Conservation (phyloP, 2,797 vertebrate genomes). For the Hoplostethus mediterraneus region DNA sequence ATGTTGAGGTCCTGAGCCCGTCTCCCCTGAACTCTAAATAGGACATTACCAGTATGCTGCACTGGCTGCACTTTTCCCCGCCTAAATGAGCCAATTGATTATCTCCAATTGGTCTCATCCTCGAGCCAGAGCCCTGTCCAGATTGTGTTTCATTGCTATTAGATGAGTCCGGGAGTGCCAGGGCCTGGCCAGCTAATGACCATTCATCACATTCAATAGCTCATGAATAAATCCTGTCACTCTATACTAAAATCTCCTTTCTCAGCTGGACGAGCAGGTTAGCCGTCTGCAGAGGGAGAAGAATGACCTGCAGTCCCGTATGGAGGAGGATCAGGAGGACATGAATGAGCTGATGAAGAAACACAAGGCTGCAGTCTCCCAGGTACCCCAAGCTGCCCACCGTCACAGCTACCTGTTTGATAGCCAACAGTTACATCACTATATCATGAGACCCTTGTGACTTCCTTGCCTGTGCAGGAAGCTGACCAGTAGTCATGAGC, state of each 20-base stretch:
- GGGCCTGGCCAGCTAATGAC: constrained; percentile 69
- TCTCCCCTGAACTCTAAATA: constrained; percentile 63
- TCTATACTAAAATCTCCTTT: constrained; percentile 47
- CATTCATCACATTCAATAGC: constrained; percentile 79
- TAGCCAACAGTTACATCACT: constrained; percentile 6
- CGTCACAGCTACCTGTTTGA: constrained; percentile 6
- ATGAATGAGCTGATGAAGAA: constrained; percentile 99
- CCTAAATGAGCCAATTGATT: constrained; percentile 84
- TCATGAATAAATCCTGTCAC: constrained; percentile 76
- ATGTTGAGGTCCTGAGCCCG: constrained; percentile 57
- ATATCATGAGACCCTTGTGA: background rate
- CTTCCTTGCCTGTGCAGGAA: background rate
- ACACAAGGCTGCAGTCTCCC: constrained; percentile 95
- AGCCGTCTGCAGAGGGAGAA: constrained; percentile 97
- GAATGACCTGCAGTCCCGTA: constrained; percentile 95
- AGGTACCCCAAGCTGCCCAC: constrained; percentile 81
- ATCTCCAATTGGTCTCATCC: constrained; percentile 79
- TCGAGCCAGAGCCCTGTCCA: constrained; percentile 70
- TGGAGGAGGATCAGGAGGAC: constrained; percentile 99
- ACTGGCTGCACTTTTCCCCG: constrained; percentile 66
- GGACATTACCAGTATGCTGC: constrained; percentile 73
- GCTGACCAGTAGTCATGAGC: background rate
- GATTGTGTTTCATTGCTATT: constrained; percentile 72
- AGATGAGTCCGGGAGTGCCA: constrained; percentile 71
- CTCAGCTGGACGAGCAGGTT: constrained; percentile 96